Evolutionary conservation across 2,113 vertebrate species (phyloP), one percentile per base, ranked within the genome.

Genomic region (Takifugu bimaculatus): DNA sequence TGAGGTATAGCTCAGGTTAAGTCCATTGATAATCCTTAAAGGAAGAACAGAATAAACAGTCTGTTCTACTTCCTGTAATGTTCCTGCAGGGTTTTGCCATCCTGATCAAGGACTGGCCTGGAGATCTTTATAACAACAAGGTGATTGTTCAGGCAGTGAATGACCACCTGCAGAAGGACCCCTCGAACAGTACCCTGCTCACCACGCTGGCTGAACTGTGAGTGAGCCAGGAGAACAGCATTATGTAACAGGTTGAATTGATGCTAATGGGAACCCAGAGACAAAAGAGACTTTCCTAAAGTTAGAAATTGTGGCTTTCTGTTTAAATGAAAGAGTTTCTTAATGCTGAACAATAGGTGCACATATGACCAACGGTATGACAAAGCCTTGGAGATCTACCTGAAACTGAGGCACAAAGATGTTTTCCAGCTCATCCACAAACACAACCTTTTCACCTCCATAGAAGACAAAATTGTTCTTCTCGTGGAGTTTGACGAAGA

Each of bases 401-500:
- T 99, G 70, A 94, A 91, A 13, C 90, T 99, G 82, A 92, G 93
- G 74, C 95, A 99, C 85, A 97, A 96, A 83, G 97, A 99, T 0
- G 96, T 98, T 50, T 99, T 98, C 88, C 94, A 98, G 60, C 79
- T 99, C 78, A 99, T 99, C 83, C 95, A 98, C 88, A 98, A 95
- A 82, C 97, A 99, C 91, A 93, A 96, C 86, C 95, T 99, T 48
- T 99, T 99, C 86, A 93, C 94, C 68, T 94, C 96, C 65, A 99
- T 99, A 72, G 94, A 93, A 77, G 95, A 99, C 85, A 99, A 99
- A 88, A 99, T 99, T 32, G 94, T 98, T 29, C 90, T 99, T 48
- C 92, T 99, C 78, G 97, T 99, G 97, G 95, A 99, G 79, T 99
- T 99, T 80, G 97, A 99, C 85, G 95, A 93, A 75, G 96, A 99